These are phyloP conservation scores for Drosophila simulans DNA, from an alignment of 1,140 invertebrate species.

Conservation along the genomic window DNA sequence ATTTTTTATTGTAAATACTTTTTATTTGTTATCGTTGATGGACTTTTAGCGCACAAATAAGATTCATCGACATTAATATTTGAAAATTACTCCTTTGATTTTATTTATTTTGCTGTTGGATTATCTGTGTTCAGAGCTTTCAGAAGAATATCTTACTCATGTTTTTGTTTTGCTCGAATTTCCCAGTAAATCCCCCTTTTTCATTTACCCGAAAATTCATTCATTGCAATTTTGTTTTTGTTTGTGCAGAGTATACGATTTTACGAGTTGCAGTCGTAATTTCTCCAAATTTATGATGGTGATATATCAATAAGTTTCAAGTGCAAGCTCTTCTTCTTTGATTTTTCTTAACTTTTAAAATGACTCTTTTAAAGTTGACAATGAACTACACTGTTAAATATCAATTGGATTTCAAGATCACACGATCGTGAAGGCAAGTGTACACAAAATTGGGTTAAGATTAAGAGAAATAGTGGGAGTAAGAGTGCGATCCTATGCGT, in stretches of 20 bases:
- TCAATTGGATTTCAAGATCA: slow-evolving; percentile 3
- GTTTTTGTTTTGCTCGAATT: not conserved
- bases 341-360: not conserved
- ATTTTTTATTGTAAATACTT: not conserved
- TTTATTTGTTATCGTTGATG: not conserved
- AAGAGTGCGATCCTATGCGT: slow-evolving; percentile 4
- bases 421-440: not conserved
- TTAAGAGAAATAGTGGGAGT: slow-evolving; percentile 8
- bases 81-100: not conserved
- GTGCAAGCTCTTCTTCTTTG: no score
- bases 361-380: not conserved
- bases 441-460: not conserved
- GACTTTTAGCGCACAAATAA: not conserved
- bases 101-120: not conserved
- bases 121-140: not conserved
- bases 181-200: not conserved
- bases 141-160: not conserved
- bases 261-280: not conserved
- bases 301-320: no score
- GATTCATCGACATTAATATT: not conserved
- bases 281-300: not conserved
- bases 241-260: not conserved
- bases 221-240: slow-evolving; percentile 2
- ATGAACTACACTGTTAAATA: not conserved
- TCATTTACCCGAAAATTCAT: not conserved